These are phyloP conservation scores for Leptosomus discolor DNA, from an alignment of 2,113 vertebrate genomes.

Conservation along the genomic window DNA sequence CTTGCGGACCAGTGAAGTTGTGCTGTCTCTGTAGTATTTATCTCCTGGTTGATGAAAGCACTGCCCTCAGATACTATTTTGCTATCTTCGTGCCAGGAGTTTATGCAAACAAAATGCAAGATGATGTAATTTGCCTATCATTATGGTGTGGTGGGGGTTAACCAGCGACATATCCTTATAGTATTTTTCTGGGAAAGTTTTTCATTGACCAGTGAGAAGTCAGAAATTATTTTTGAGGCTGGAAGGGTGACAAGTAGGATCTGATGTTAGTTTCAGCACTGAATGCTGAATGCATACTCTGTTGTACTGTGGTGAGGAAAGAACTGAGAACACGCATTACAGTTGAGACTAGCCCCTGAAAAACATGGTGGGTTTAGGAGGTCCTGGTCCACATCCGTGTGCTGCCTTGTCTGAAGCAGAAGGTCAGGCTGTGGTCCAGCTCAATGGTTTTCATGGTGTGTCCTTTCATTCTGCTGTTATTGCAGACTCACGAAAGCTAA, in stretches of 20 bases:
- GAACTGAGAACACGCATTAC: not conserved
- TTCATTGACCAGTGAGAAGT: not conserved
- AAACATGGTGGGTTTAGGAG: not conserved
- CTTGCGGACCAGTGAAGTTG: not conserved
- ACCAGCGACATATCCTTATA: not conserved
- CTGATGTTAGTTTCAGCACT: not conserved
- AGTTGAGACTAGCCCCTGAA: not conserved
- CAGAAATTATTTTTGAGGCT: not conserved
- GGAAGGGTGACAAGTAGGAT: not conserved
- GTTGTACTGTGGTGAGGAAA: not conserved
- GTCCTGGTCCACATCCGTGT: not conserved
- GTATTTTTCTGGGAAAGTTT: not conserved
- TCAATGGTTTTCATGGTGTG: not conserved
- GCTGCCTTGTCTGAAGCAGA: not conserved
- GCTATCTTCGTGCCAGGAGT: not conserved
- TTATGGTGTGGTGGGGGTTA: not conserved
- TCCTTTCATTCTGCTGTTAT: not conserved
- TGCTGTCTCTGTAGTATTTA: not conserved
- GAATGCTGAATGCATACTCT: not conserved
- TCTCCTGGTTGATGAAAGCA: not conserved
- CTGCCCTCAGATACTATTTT: not conserved
- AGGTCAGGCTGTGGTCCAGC: not conserved
- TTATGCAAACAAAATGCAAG: not conserved
- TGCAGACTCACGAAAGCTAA: not conserved
- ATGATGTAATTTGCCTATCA: not conserved